Evolutionary conservation across 2,797 vertebrate genomes (phyloP), one percentile per base, ranked within the genome.

Genomic region (Pangasius sanitwongsei): DNA sequence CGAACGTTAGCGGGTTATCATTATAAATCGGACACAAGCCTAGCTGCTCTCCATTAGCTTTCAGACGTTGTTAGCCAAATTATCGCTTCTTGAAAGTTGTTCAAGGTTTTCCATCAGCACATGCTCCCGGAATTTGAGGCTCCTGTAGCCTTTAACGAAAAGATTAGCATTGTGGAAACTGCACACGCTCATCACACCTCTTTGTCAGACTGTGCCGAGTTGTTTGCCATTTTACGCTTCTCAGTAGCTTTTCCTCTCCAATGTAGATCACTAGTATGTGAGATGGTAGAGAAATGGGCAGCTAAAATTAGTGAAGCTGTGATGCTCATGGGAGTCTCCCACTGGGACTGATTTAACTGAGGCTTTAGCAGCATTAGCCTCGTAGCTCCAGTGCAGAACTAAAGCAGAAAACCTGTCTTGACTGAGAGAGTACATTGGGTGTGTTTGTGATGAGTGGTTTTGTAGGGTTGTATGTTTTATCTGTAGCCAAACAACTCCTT

Each of bases 251-350:
- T 70, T 85, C 34, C 65, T 70, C 48, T 53, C 65, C 0, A 23
- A 72, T 72, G 31, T 37, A 41, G 37, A 37, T 55, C 82, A 31
- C 41, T 8, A 37, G 50, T 85, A 16, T 7, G 6, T 37, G 20
- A 70, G 50, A 13, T 34, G 18, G 67, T 28, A 5, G 83, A 67
- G 25, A 84, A 67, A 50, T 50, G 8, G 63, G 67, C 44, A 6
- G 37, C 61, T 85, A 41, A 69, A 69, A 57, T 85, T 85, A 85
- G 50, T 25, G 20, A 55, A 85, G 82, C 82, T n/a, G 31, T 61
- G 82, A 50, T 65, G 61, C 82, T 84, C 25, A 6, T 18, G 61
- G 82, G 63, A 67, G 25, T 67, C 65, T 85, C 48, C 44, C 83
- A 57, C 11, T 15, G 31, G 83, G 41, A 55, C 48, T 6, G 12